Evolutionary conservation across 2,797 vertebrate species (phyloP), one percentile per base, ranked within the genome.

Genomic region (Falco cherrug): DNA sequence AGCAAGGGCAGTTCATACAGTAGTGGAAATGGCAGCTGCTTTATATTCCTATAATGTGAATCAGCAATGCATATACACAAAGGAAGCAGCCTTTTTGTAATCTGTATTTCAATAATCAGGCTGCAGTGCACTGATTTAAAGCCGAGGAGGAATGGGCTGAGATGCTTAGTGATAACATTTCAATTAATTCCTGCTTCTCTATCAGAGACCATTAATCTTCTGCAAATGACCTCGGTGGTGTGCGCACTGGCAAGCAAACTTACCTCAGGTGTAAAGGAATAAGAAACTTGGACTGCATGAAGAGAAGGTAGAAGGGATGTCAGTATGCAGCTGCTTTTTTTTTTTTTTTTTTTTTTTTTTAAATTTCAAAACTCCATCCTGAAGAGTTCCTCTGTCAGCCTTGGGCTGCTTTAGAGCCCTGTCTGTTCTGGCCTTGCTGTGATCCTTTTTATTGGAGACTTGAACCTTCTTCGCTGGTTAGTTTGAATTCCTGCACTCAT

Each of bases 131-230:
- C 69, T 79, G 53, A 90, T 73, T 91, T 70, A 63, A 86, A 85
- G 82, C 26, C 50, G 25, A 33, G 33, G 45, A 67, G 90, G 65
- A 91, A 89, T 39, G n/a, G 56, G 29, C 51, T 57, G 78, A 86
- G 81, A 84, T 92, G 54, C 22, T 91, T 7, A 37, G 3, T 59
- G 89, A 95, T 90, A 94, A 84, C 17, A 26, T 43, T 63, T 92
- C 63, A 78, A 54, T 97, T 96, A 96, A 76, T 76, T 96, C 76
- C 64, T 96, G 35, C 35, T 41, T 41, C 61, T 89, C 17, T 75
- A 86, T 91, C 63, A 82, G 43, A 79, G 39, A 51, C 48, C 47
- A 39, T 77, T 85, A 81, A 74, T 91, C 70, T 95, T 65, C 75
- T 89, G 63, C 54, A 83, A 90, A 25, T 35, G 59, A 64, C 50